Percentiles rank a stretch among this genome's conserved stretches.
phyloP scores from a whole-genome alignment of 1,140 invertebrate species.

The Andrena cerasifolii region DNA sequence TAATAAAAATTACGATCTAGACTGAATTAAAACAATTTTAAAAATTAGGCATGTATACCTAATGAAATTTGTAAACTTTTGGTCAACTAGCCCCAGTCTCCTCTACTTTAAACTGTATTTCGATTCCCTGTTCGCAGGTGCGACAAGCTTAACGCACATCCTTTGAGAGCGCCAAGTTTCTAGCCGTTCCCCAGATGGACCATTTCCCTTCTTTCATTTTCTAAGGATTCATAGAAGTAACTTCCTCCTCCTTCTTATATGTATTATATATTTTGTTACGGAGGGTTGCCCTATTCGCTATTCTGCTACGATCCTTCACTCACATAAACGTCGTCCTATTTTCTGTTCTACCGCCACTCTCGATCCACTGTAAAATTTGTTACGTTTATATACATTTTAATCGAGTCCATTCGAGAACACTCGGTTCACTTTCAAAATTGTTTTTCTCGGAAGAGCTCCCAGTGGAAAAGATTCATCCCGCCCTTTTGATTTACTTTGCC shows the following conservation, averaged over 20 bases:
- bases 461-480: not conserved
- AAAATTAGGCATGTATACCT: too few relatives aligned
- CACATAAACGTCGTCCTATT: not conserved
- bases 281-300: not conserved
- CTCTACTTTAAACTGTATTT: too few relatives aligned
- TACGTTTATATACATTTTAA: not conserved
- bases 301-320: not conserved
- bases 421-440: slow-evolving; percentile 1
- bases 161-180: too few relatives aligned
- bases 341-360: not conserved
- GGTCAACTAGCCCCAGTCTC: too few relatives aligned
- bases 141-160: too few relatives aligned
- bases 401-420: not conserved
- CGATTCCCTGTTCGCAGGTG: too few relatives aligned
- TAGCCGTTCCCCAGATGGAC: not conserved
- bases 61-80: too few relatives aligned
- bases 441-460: not conserved
- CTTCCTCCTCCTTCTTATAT: not conserved
- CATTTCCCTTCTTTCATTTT: too few relatives aligned
- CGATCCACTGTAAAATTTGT: not conserved
- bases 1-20: too few relatives aligned
- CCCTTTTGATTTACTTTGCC: not conserved
- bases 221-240: not conserved
- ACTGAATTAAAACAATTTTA: too few relatives aligned
- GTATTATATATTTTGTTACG: not conserved